Base-by-base conservation (phyloP, 1,140 invertebrate genomes). In the Macrobrachium rosenbergii region DNA sequence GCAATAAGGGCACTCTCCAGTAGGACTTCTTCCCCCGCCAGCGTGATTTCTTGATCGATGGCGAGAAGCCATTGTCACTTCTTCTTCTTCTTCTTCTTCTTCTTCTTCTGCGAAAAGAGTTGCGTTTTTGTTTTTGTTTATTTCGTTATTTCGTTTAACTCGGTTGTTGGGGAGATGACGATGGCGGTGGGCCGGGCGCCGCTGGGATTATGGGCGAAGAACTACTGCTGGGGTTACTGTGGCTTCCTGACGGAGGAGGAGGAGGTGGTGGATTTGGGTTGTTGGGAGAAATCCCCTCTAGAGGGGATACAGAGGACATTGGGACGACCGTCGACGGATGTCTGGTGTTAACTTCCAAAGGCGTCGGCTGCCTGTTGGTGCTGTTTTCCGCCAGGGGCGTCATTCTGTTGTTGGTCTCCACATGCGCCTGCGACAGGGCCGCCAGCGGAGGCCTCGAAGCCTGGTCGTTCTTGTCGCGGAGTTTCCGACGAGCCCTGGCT, bases 381-480 rank as follows among this genome's bases (percentile, higher is more conserved):
- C 43, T 72, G 28, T 73, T 80, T 14, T 80, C 77, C 45, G 23
- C 45, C 5, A 80, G 67, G n/a, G 77, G 77, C 10, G 67, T 43
- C 14, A 21, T 60, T 5, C 10, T 69, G 67, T 12, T 77, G 72
- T 83, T 87, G 77, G 21, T n/a, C 19, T 78, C 73, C 43, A 85
- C 28, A 12, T 88, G 80, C 5, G 86, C 72, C 60, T 64, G 81
- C 7, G 86, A 73, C 10, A 88, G 75, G 60, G 81, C 81, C 3
- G 86, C 80, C 43, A 88, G 64, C 10, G 86, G 86, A 14, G 58
- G 86, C 17, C 86, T 62, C 7, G 79, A 21, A 7, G 59, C 7
- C 62, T 76, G 80, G 43, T 78, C 81, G n/a, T 81, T 63, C 43
- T 82, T 82, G 73, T 88, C 80, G 23, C 86, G 45, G 45, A 85